Evolutionary conservation across 1,140 invertebrate genomes (phyloP).

Genomic region (Musca domestica): DNA sequence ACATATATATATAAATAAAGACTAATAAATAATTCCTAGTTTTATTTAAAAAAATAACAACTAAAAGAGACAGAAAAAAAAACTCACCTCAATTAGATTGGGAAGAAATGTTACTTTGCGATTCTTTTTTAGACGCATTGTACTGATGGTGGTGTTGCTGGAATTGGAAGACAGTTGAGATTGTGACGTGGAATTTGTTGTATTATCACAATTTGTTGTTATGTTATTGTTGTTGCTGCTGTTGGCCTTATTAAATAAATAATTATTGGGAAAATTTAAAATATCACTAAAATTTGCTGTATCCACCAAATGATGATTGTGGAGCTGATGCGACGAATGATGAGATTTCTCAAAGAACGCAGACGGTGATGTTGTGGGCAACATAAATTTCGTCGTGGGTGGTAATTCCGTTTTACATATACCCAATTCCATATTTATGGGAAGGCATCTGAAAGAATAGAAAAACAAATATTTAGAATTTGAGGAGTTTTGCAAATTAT

Average conservation of each 20-base stretch:
- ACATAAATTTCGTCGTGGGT: conserved; percentile 48
- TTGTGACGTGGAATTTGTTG: neutral
- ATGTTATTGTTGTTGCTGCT: conserved; percentile 22
- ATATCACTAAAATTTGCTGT: conserved; percentile 31
- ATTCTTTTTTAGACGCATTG: conserved; percentile 51
- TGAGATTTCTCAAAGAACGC: conserved; percentile 23
- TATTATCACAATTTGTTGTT: conserved; percentile 25
- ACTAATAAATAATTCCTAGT: too few relatives aligned
- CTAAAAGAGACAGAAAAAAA: too few relatives aligned
- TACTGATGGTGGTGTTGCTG: conserved; percentile 26
- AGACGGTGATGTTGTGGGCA: conserved; percentile 32
- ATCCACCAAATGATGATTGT: conserved; percentile 7
- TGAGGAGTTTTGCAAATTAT: too few relatives aligned
- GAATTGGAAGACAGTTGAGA: neutral
- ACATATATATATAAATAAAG: too few relatives aligned
- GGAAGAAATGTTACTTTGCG: conserved; percentile 49
- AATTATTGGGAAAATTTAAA: conserved; percentile 26
- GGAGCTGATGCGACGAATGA: neutral
- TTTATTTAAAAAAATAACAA: too few relatives aligned
- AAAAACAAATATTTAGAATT: too few relatives aligned
- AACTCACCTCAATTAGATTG: conserved; percentile 48
- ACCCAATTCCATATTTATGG: conserved; percentile 49
- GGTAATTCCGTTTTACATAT: conserved; percentile 52
- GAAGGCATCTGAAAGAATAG: conserved; percentile 38
- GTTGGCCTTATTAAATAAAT: conserved; percentile 37